Conservation (phyloP, 2,888 invertebrate species). For the Epsilonema sp. region DNA sequence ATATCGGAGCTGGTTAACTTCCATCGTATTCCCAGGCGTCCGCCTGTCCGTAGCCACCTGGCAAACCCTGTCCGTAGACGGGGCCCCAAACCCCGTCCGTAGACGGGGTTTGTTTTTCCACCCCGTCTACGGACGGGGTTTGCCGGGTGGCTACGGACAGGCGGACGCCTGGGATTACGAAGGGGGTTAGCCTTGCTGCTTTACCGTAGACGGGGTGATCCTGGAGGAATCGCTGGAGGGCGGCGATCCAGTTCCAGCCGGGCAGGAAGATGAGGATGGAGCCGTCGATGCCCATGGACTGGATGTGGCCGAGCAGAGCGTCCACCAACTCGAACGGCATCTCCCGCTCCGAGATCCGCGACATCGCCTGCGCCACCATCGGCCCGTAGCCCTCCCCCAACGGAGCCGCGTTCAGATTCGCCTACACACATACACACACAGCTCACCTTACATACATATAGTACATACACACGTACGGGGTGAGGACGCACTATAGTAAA, state of each 20-base stretch:
- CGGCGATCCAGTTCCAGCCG: conserved; percentile 91
- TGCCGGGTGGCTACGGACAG: too few species aligned
- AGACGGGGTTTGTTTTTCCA: too few species aligned
- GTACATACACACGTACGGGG: too few species aligned
- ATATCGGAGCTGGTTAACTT: too few species aligned
- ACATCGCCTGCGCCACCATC: conserved; percentile 41
- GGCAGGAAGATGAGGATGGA: conserved; percentile 80
- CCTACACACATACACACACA: conserved; percentile 4
- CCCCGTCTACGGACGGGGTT: too few species aligned
- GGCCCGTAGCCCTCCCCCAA: conserved; percentile 9
- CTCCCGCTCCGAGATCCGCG: conserved; percentile 65
- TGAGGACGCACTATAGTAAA: too few species aligned
- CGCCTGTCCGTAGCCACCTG: too few species aligned
- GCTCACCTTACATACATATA: background rate
- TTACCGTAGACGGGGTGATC: conserved; percentile 50
- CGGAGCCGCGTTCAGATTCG: conserved; percentile 6
- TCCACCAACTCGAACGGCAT: conserved; percentile 79
- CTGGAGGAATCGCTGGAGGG: conserved; percentile 62
- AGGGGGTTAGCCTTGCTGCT: too few species aligned
- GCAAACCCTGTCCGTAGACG: too few species aligned
- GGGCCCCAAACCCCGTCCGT: too few species aligned
- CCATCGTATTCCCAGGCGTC: too few species aligned
- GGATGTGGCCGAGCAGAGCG: conserved; percentile 40
- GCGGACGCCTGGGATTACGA: too few species aligned
- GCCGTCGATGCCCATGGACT: conserved; percentile 44